Evolutionary conservation across 2,113 vertebrate species (phyloP), one percentile per base, ranked within the genome.

Genomic region (Pipa parva): DNA sequence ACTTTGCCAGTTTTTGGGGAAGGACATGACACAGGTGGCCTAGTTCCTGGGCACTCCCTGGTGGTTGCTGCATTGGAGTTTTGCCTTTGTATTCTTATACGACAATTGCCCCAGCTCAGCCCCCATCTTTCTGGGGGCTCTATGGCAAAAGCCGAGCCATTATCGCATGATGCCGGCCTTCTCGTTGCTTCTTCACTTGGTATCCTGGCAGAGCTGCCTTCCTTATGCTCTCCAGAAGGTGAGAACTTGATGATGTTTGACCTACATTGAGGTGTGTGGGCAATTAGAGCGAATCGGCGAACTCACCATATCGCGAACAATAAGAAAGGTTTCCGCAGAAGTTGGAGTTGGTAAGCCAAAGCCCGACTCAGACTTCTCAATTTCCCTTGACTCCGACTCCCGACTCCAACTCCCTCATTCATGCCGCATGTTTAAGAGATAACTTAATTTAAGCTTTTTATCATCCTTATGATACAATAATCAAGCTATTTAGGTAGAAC

Each of bases 161-260:
- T 97, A 29, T 87, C 81, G 6, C 84, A 89, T 77, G 79, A 84
- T 20, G 92, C 91, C 74, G 91, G 85, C 15, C 81, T 39, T 7
- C 76, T 95, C 73, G 85, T 97, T 71, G 80, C 89, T 5, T 86
- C 85, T 3, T 90, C 95, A 9, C 72, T 97, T 78, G 77, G 72
- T 70, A 93, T 97, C 78, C 90, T 98, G 22, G 88, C 94, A 57
- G 92, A 95, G 69, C 87, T 98, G 72, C 93, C 93, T 25, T 87
- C 89, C 26, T 73, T 97, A 77, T 98, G 95, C 76, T 98, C 95
- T 74, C 95, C 95, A 71, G 92, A 97, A 89, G 95, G 95, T 98
- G 84, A 71, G 84, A 29, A 9, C 5, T 45, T 10, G 13, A 5
- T 27, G 12, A 13, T 24, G 10, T 50, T 37, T 37, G 1, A 37